phyloP scores from a whole-genome alignment of 37 sponge, comb jelly and placozoan genomes.

The Agelas oroides region DNA sequence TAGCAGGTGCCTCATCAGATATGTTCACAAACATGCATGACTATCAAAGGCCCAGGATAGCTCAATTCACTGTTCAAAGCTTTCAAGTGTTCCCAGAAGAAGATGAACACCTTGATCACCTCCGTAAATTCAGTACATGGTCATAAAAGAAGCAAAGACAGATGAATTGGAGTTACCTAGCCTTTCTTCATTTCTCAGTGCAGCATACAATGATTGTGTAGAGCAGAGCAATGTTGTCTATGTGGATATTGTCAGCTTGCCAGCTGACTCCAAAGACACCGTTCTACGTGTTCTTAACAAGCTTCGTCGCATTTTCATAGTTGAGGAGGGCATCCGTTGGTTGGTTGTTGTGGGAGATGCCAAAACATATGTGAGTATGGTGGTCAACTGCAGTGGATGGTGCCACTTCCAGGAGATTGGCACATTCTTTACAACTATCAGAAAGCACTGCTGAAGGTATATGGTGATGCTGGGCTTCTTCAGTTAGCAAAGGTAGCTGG shows the following conservation, averaged over 20 bases:
- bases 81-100: neutral
- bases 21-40: too few species aligned
- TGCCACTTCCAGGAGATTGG: too few species aligned
- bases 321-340: too few species aligned
- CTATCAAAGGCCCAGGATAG: neutral
- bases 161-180: neutral
- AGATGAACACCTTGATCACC: neutral
- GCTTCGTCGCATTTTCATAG: too few species aligned
- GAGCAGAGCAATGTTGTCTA: conserved; percentile 13
- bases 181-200: neutral
- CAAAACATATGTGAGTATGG: too few species aligned
- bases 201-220: neutral
- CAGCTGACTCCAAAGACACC: conserved; percentile 15
- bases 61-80: neutral
- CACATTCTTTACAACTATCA: too few species aligned
- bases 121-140: neutral
- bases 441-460: neutral
- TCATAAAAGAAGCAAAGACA: neutral
- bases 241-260: conserved; percentile 11
- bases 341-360: too few species aligned
- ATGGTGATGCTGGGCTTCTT: conserved; percentile 8
- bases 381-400: neutral
- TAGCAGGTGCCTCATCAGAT: too few species aligned
- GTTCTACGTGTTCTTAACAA: neutral
- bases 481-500: neutral